These are phyloP conservation scores for Vulpes lagopus DNA, from an alignment of 2,113 vertebrate species.

Conservation along the genomic window DNA sequence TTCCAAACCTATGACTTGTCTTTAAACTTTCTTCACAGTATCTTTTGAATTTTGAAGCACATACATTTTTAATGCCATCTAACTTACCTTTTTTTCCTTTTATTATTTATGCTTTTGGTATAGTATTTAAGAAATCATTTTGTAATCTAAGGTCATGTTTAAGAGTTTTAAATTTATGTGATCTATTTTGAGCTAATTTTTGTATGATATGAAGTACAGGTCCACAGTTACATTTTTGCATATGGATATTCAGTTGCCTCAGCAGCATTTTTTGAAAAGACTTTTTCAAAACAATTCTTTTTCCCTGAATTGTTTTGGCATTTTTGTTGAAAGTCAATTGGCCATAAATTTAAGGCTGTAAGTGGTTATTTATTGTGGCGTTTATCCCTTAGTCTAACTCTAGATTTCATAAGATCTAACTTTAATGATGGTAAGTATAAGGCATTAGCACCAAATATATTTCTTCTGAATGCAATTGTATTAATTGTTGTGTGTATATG, in stretches of 20 bases:
- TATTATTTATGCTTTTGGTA: conserved; percentile 7
- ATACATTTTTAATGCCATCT: not conserved
- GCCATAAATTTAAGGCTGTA: not conserved
- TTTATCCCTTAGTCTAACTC: conserved; percentile 16
- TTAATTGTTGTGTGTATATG: not conserved
- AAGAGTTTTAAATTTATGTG: conserved; percentile 17
- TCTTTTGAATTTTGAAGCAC: not conserved
- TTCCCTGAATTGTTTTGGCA: not conserved
- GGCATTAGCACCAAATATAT: not conserved
- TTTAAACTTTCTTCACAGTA: not conserved
- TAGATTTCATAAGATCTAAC: conserved; percentile 4
- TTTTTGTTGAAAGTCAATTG: conserved; percentile 30
- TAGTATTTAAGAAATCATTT: not conserved
- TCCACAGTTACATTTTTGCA: not conserved
- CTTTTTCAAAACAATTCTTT: not conserved
- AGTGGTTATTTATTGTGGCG: conserved; percentile 41
- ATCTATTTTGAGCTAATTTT: conserved; percentile 29
- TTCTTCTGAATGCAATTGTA: not conserved
- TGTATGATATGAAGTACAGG: not conserved
- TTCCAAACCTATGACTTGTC: not conserved
- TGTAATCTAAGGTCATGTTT: not conserved
- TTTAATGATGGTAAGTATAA: conserved; percentile 14
- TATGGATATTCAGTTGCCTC: not conserved
- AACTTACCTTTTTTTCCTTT: not conserved
- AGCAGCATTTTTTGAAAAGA: conserved; percentile 18